A percentile compares a stretch with the other conserved stretches of the same genome.
These are phyloP conservation scores for Cebidichthys violaceus DNA, from an alignment of 2,113 vertebrate species.

Conservation along the genomic window DNA sequence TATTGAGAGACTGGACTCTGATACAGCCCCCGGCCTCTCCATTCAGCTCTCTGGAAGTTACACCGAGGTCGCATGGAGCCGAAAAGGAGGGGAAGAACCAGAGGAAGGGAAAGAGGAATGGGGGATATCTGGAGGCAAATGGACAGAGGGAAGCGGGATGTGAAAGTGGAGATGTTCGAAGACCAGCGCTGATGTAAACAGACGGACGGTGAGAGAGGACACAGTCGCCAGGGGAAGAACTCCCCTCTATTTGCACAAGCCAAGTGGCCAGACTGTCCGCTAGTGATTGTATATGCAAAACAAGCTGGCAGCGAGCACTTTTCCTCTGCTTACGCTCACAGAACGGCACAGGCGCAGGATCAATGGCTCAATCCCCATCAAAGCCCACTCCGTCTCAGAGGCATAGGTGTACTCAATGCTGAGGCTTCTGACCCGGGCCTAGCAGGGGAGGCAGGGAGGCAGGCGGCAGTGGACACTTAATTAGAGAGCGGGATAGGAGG, in stretches of 20 bases:
- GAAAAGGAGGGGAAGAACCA: slow-evolving; percentile 13
- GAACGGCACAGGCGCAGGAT: slow-evolving; percentile 58
- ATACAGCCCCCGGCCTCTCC: slow-evolving; percentile 59
- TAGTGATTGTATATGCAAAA: slow-evolving; percentile 73
- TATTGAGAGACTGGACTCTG: slow-evolving; percentile 72
- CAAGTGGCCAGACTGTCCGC: slow-evolving; percentile 30
- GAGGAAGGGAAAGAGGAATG: slow-evolving; percentile 28
- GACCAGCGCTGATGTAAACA: slow-evolving; percentile 17
- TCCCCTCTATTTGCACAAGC: slow-evolving; percentile 42
- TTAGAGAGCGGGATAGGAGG: slow-evolving; percentile 15
- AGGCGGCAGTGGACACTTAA: not conserved
- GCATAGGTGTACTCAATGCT: slow-evolving; percentile 25
- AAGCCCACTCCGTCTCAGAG: slow-evolving; percentile 36
- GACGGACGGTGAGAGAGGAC: slow-evolving; percentile 29
- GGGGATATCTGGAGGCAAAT: slow-evolving; percentile 20
- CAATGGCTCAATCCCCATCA: slow-evolving; percentile 61
- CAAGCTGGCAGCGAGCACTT: slow-evolving; percentile 63
- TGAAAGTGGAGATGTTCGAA: slow-evolving; percentile 18
- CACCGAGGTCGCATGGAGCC: slow-evolving; percentile 57
- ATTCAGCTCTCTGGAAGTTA: slow-evolving; percentile 72
- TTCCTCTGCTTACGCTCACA: slow-evolving; percentile 61
- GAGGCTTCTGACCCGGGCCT: slow-evolving; percentile 40
- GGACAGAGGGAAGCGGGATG: slow-evolving; percentile 43
- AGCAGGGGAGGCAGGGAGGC: not conserved
- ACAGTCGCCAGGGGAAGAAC: slow-evolving; percentile 32